These are phyloP conservation scores for Microcebus murinus DNA, from an alignment of 2,113 vertebrate species.

Conservation along the genomic window DNA sequence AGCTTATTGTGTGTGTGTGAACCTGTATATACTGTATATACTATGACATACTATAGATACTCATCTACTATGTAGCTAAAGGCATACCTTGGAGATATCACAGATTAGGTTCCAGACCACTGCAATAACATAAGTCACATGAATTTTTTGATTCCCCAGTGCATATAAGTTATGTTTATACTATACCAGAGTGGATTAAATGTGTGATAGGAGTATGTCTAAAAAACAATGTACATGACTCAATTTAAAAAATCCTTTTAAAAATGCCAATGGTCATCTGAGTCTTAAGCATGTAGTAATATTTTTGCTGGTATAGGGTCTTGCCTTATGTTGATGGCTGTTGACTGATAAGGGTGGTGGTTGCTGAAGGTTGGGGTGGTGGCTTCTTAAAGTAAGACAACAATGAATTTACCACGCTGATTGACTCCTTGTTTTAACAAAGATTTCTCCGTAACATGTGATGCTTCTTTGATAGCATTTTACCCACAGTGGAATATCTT, in stretches of 20 bases:
- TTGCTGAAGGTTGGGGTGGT: background rate
- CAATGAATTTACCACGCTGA: background rate
- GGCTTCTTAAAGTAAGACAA: background rate
- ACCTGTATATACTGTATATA: background rate
- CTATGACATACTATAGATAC: background rate
- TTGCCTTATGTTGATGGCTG: background rate
- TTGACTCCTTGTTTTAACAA: background rate
- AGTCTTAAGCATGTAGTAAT: background rate
- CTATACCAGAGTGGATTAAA: background rate
- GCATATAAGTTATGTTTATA: background rate
- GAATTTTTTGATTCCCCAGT: background rate
- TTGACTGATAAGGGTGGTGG: background rate
- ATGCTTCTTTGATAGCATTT: background rate
- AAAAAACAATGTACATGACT: background rate
- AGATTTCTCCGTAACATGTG: background rate
- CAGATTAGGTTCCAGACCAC: background rate
- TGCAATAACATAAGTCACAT: background rate
- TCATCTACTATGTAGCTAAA: background rate
- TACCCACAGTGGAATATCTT: background rate
- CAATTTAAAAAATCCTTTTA: background rate
- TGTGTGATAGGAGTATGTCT: background rate
- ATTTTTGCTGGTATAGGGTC: background rate
- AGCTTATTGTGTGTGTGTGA: background rate
- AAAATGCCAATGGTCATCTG: background rate
- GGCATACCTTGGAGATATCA: background rate